phyloP scores from a whole-genome alignment of 2,888 invertebrate genomes.

The Hoplodrina ambigua region DNA sequence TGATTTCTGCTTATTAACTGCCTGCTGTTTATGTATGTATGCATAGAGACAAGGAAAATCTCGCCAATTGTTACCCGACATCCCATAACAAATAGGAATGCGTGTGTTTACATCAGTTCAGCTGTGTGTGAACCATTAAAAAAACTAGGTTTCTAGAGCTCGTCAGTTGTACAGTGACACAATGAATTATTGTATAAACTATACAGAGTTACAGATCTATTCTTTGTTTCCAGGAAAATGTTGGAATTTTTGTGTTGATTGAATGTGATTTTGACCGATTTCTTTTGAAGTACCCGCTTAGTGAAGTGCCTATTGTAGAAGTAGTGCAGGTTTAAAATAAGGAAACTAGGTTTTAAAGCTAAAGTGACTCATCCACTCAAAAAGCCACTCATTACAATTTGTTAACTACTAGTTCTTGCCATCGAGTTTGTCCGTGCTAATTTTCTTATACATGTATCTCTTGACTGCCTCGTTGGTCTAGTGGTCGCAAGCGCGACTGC shows the following conservation, averaged over 20 bases:
- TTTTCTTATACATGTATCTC: no score
- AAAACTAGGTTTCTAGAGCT: constrained; percentile 60
- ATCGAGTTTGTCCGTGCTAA: no score
- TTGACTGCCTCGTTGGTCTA: no score
- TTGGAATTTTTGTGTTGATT: neutral
- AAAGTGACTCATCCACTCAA: neutral
- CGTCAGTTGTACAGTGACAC: constrained; percentile 18
- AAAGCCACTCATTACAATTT: no score
- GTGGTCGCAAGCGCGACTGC: no score
- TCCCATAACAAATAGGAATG: constrained; percentile 18
- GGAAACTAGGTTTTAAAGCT: neutral
- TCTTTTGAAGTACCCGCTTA: constrained; percentile 10
- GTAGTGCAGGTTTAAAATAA: neutral
- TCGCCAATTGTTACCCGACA: neutral
- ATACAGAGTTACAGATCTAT: neutral
- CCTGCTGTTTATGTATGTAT: no score
- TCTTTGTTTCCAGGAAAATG: constrained; percentile 9
- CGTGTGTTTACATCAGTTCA: constrained; percentile 38
- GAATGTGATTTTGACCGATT: constrained; percentile 15
- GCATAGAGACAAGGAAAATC: neutral
- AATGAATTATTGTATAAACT: constrained; percentile 55
- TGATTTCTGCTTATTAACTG: no score
- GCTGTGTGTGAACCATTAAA: constrained; percentile 45
- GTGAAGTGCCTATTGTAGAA: neutral
- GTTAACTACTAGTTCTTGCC: no score